Evolutionary conservation across 2,888 invertebrate species (phyloP), one percentile per base, ranked within the genome.

Genomic region (Belgica antarctica): DNA sequence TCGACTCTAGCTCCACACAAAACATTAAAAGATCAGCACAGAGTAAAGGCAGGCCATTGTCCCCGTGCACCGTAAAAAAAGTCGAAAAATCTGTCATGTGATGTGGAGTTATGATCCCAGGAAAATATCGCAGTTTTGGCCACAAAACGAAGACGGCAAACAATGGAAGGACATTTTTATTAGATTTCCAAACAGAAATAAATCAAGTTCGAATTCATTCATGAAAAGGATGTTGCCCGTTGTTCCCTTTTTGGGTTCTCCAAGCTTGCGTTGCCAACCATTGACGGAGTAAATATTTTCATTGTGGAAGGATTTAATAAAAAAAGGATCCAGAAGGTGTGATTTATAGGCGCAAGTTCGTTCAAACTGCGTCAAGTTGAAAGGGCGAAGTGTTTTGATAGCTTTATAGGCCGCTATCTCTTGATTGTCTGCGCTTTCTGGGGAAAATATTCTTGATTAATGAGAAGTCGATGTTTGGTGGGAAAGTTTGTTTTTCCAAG

Each of bases 231-330:
- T 31, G 34, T 8, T 31, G n/a, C n/a, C n/a, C n/a, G n/a, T 41
- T 34, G 34, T 12, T 34, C 34, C 7, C 34, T 47, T 47, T n/a
- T 47, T 57, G 57, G 17, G 57, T 22, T 22, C 57, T 27, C 31
- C 47, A 25, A 28, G 22, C 52, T 25, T 19, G 24, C n/a, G n/a
- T 25, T 36, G 17, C 25, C 47, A 22, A 41, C n/a, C 27, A 46
- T 17, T 24, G 47, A 17, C 7, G 27, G 7, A 27, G 46, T 34
- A 57, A 28, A 31, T 57, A 31, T 31, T 68, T 68, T 57, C 57
- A 68, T 68, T 68, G 68, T 68, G 68, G 68, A 68, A 68, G 68
- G 68, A 68, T 68, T 68, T 68, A 68, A 68, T 68, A 47, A 57
- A 68, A 57, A 28, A 68, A 19, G 24, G 47, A 66, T 34, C 17